Evolutionary conservation across 2,113 vertebrate species (phyloP).

Genomic region (Heterochromis multidens): DNA sequence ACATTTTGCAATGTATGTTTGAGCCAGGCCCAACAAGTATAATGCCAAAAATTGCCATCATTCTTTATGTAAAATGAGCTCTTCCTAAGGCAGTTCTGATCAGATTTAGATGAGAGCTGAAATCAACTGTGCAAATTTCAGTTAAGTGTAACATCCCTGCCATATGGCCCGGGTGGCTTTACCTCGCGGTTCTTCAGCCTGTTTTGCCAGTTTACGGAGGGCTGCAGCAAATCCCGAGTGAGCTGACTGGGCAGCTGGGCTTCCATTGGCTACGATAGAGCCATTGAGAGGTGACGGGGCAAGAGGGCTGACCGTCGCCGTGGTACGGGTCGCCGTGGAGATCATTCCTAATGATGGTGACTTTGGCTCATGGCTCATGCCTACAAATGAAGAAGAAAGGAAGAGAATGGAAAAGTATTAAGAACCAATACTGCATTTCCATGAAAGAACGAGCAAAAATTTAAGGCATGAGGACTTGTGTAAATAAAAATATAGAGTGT

Average conservation of each 20-base stretch:
- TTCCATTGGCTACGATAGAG: conserved; percentile 97
- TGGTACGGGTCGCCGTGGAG: conserved; percentile 96
- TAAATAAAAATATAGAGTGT: neutral
- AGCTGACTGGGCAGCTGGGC: conserved; percentile 89
- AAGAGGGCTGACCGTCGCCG: conserved; percentile 97
- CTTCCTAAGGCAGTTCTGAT: neutral
- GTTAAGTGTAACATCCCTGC: neutral
- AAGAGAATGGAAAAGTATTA: conserved; percentile 30
- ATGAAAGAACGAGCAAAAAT: neutral
- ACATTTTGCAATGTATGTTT: too few relatives aligned
- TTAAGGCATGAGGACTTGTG: neutral
- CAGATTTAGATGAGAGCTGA: neutral
- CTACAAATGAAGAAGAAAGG: conserved; percentile 77
- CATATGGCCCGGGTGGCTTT: conserved; percentile 3
- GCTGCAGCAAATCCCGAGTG: conserved; percentile 98
- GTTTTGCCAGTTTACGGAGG: conserved; percentile 98
- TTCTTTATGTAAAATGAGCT: neutral
- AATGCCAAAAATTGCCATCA: neutral
- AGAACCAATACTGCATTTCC: neutral
- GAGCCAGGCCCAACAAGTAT: neutral
- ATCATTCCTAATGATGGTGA: conserved; percentile 99
- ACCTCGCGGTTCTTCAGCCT: conserved; percentile 98
- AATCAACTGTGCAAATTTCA: neutral
- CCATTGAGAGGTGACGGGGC: conserved; percentile 96
- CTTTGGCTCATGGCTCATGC: conserved; percentile 99